Evolutionary conservation across 2,888 invertebrate species (phyloP), one percentile per base, ranked within the genome.

Genomic region (Xanthia togata): DNA sequence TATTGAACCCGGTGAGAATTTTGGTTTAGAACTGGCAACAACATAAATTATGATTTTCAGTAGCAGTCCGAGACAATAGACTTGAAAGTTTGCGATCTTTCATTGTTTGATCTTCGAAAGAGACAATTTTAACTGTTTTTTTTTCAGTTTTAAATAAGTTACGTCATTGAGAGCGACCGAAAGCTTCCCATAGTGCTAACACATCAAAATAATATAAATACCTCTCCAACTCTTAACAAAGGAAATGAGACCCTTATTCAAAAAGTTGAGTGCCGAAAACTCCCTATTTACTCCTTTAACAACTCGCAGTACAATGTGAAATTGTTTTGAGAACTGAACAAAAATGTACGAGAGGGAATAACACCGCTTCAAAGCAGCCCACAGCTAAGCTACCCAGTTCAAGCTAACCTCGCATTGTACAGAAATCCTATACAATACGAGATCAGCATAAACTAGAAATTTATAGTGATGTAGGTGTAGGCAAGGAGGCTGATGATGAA

Each of bases 201-300:
- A 35, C 17, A 38, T 14, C 26, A 47, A 79, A 44, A 53, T 70
- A 70, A 68, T 44, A 63, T 31, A 63, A 63, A 63, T 44, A 55
- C 26, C 31, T 53, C 57, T 70, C n/a, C 3, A 63, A 44, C 23
- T 62, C n/a, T 26, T n/a, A 63, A 70, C 53, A 80, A 82, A 64
- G 60, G 23, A 70, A 82, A 76, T 62, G n/a, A 35, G 50, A 76
- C 11, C n/a, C 14, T 14, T 65, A 70, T 70, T 82, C 35, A 70
- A 70, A 75, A 76, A 68, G 14, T 70, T 35, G 5, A 50, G 44
- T 63, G 26, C 55, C 38, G 55, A 71, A 67, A 73, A 53, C 38
- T 80, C 23, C 20, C 26, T 60, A 53, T 65, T 70, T 41, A 57
- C 57, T 47, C 55, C n/a, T 55, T 67, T 79, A 62, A 60, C 64